Evolutionary conservation across 2,797 vertebrate species (phyloP).

Genomic region (Rhodeus uyekii): DNA sequence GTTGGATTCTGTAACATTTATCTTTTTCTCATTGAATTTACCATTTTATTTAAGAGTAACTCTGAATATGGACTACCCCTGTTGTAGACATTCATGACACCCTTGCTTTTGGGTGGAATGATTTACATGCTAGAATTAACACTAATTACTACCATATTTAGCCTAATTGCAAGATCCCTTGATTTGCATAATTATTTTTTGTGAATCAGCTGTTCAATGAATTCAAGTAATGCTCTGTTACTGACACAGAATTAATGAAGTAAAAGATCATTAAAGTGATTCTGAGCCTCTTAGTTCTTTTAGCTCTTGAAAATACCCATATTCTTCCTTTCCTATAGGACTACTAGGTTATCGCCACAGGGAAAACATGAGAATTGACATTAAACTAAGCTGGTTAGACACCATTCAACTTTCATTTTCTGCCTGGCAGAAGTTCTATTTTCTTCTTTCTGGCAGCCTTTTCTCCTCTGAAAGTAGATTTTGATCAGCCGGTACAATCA

Average conservation of each 20-base stretch:
- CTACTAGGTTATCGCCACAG: background rate
- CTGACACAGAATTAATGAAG: conserved; percentile 29
- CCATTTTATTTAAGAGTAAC: background rate
- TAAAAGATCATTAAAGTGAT: conserved; percentile 30
- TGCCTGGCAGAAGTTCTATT: conserved; percentile 53
- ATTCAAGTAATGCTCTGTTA: conserved; percentile 32
- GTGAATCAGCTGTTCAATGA: conserved; percentile 30
- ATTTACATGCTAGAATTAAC: conserved; percentile 36
- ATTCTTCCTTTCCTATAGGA: background rate
- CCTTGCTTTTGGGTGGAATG: conserved; percentile 1
- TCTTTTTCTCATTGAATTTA: background rate
- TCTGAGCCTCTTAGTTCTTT: conserved; percentile 9
- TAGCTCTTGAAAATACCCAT: background rate
- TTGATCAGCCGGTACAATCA: background rate
- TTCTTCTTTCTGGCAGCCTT: conserved; percentile 1
- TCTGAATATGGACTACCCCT: background rate
- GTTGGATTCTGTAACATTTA: background rate
- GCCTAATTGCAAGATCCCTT: conserved; percentile 32
- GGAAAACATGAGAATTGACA: conserved; percentile 15
- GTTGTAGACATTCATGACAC: background rate
- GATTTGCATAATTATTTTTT: conserved; percentile 8
- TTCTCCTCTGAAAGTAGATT: background rate
- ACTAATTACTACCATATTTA: conserved; percentile 44
- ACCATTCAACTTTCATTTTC: conserved; percentile 58
- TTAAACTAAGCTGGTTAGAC: conserved; percentile 63